phyloP scores from a whole-genome alignment of 2,888 invertebrate species.

The Trichopria drosophilae region DNA sequence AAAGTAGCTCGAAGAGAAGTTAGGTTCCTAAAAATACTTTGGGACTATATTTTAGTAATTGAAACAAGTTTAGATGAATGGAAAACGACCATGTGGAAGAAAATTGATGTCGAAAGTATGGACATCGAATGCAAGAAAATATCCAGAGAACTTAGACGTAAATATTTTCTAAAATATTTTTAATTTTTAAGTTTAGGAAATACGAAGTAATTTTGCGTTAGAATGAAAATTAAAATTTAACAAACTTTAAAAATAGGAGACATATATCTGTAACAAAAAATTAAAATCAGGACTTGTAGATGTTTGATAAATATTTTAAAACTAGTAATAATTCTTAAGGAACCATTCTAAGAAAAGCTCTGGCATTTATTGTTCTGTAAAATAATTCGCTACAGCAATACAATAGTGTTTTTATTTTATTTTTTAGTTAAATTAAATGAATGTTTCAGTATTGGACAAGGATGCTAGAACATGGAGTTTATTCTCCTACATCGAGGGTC shows the following conservation, averaged over 20 bases:
- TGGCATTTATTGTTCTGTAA: slow-evolving; percentile 10
- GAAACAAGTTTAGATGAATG: slow-evolving; percentile 84
- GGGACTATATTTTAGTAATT: slow-evolving; percentile 87
- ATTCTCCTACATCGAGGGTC: slow-evolving; percentile 76
- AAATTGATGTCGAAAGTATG: slow-evolving; percentile 92
- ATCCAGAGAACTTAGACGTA: slow-evolving; percentile 79
- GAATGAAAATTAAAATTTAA: too few relatives aligned
- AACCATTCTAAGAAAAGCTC: background rate
- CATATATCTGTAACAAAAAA: too few relatives aligned
- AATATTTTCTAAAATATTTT: slow-evolving; percentile 37
- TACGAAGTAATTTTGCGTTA: too few relatives aligned
- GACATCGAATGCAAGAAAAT: slow-evolving; percentile 93
- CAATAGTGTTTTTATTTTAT: background rate
- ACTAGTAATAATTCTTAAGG: too few relatives aligned
- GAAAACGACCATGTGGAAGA: slow-evolving; percentile 92
- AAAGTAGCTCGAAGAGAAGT: slow-evolving; percentile 77
- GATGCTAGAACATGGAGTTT: slow-evolving; percentile 74
- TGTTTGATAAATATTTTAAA: too few relatives aligned
- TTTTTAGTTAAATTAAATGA: slow-evolving; percentile 5
- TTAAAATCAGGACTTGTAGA: too few relatives aligned
- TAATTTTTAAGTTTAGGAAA: too few relatives aligned
- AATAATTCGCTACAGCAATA: background rate
- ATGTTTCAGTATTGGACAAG: slow-evolving; percentile 63
- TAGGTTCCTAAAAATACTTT: slow-evolving; percentile 75
- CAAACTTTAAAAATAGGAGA: too few relatives aligned